Base-by-base conservation (phyloP, 2,797 vertebrate genomes). In the Megalops cyprinoides region DNA sequence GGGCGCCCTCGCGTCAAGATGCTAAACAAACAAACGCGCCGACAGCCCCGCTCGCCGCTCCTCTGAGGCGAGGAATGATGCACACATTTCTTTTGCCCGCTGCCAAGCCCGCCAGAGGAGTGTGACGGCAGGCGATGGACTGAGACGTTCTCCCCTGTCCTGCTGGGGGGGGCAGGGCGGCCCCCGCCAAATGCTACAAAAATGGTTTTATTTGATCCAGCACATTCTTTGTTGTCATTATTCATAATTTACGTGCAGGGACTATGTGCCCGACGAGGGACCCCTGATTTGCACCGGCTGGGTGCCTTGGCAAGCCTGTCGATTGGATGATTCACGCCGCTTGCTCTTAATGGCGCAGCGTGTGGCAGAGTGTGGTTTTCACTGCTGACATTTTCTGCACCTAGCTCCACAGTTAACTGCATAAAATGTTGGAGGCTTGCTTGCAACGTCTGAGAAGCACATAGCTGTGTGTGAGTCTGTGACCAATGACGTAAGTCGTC, bases 21-120 rank as follows among this genome's bases (percentile, higher is more conserved):
- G 34, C 78, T 53, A 39, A 55, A 55, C 48, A 42, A 71, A 79
- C 62, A 71, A 55, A 71, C 78, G 15, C 34, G 14, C 34, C 31
- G 58, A 58, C 10, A 1, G 9, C 37, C 10, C 23, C 39, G 51
- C 75, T 28, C 4, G n/a, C 51, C 34, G 53, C 39, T 77, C 51
- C 18, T 15, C 10, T 15, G 12, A 15, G 0, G 49, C 20, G 15
- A 28, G 9, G n/a, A n/a, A n/a, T n/a, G n/a, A n/a, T n/a, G n/a
- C n/a, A n/a, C n/a, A n/a, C n/a, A 14, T 34, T 55, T 55, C 31
- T 23, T 20, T 5, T 20, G 20, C 53, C n/a, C n/a, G 8, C 10
- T 10, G 10, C 23, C 60, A 65, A 34, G 3, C 28, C 3, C 60
- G 14, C 28, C 7, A 1, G 0, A 37, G 31, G 12, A 65, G 60